Base-by-base conservation (phyloP, 1,140 invertebrate species). In the Patella vulgata region DNA sequence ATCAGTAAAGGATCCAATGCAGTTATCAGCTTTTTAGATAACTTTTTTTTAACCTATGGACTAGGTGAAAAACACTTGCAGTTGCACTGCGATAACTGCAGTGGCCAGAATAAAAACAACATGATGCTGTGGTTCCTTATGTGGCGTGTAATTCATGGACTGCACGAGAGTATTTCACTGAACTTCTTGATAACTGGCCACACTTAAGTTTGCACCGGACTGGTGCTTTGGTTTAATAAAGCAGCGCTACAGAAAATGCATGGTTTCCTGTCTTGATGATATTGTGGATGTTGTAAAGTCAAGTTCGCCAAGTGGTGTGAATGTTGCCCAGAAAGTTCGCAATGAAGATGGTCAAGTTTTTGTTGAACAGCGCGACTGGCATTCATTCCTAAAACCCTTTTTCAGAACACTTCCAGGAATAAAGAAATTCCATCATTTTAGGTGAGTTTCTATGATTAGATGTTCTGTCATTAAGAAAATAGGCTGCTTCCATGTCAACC, bases 361-460 rank as follows among this genome's bases (percentile, higher is more conserved):
- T 50, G 66, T 68, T 19, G 44, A 59, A 21, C 51, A 57, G 30
- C 58, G 53, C 46, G 59, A 71, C 46, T 71, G 68, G 65, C 60
- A 61, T 33, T 27, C 40, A 12, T 68, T 57, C 44, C 44, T 71
- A 2, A 44, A 51, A 25, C 52, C 46, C 3, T 62, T 40, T 28
- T 68, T 63, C 28, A 68, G 63, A 43, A 40, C 55, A 21, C 19
- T 68, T 33, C 48, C 50, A 27, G 50, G 63, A 36, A 65, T 74
- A 2, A 69, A 52, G 25, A 60, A 40, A 19, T 56, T 59, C 40
- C 62, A 71, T 28, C 56, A 68, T 46, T 62, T 68, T 36, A 91
- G 21, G 8, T 30, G 30, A 12, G 19, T 33, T 5, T 19, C 46
- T n/a, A n/a, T n/a, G n/a, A n/a, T n/a, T n/a, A n/a, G n/a, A n/a